A percentile compares a stretch with the other conserved stretches of the same genome.
phyloP scores from a whole-genome alignment of 2,113 vertebrate species.

The Machaerirhynchus nigripectus region DNA sequence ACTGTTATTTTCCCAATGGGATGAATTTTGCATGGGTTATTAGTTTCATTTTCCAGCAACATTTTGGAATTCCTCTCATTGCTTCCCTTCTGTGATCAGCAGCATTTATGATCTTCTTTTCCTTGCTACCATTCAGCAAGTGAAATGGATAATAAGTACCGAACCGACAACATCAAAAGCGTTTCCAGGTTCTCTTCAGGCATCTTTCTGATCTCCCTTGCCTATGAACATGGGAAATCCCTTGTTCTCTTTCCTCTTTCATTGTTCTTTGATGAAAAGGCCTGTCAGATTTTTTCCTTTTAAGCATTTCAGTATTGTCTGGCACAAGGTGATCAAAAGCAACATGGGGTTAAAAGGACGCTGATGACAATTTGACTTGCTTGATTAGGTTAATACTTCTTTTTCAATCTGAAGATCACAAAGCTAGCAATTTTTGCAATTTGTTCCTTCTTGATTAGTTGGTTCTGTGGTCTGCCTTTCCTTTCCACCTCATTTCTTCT shows the following conservation, averaged over 20 bases:
- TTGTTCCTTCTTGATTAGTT: neutral
- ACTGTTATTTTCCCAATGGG: neutral
- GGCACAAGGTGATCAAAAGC: neutral
- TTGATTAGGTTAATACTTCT: neutral
- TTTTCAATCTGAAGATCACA: neutral
- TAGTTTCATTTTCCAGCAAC: neutral
- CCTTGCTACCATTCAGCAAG: neutral
- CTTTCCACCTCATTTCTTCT: neutral
- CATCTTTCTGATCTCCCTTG: neutral
- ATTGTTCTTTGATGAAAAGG: neutral
- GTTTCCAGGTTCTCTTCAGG: neutral
- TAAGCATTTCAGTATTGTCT: neutral
- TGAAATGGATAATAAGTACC: neutral
- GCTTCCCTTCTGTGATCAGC: neutral
- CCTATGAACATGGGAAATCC: neutral
- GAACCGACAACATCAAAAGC: neutral
- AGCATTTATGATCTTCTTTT: neutral
- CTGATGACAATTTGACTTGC: neutral
- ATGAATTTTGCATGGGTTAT: neutral
- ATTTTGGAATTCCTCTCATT: neutral
- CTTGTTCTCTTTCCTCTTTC: neutral
- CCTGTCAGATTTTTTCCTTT: neutral
- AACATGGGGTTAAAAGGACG: neutral
- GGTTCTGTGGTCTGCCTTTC: neutral
- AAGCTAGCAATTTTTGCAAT: neutral